Percentiles rank a stretch among this genome's conserved stretches.
These are phyloP conservation scores for Nasonia longicornis DNA, from an alignment of 1,140 invertebrate genomes.

Conservation along the genomic window DNA sequence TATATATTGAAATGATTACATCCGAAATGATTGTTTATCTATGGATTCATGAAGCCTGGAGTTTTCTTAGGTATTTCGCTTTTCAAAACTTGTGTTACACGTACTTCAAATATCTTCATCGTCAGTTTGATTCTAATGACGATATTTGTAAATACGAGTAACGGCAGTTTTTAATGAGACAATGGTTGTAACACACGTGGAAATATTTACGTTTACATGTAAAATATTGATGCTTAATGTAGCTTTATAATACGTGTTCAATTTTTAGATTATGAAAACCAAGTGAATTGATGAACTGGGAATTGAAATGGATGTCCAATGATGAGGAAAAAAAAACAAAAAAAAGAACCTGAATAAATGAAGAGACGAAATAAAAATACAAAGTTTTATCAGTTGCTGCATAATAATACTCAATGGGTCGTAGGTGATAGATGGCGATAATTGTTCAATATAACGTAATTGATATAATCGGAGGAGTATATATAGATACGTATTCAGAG, in stretches of 20 bases:
- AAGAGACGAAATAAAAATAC: background rate
- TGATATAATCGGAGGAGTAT: constrained; percentile 36
- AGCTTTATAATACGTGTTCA: constrained; percentile 10
- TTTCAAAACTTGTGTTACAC: constrained; percentile 35
- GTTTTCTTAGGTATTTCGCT: background rate
- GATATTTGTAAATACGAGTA: background rate
- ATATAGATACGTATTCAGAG: constrained; percentile 38
- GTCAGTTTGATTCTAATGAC: background rate
- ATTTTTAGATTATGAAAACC: background rate
- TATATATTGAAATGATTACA: constrained; percentile 45
- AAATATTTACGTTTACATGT: constrained; percentile 34
- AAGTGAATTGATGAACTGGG: background rate
- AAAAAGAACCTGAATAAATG: background rate
- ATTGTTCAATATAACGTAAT: constrained; percentile 12
- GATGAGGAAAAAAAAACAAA: background rate
- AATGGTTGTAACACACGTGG: constrained; percentile 10
- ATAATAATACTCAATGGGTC: constrained; percentile 2
- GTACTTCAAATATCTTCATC: constrained; percentile 22
- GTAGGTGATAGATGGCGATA: constrained; percentile 13
- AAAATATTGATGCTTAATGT: constrained; percentile 33
- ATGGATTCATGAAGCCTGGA: constrained; percentile 18
- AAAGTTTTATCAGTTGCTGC: constrained; percentile 17
- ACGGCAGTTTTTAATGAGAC: constrained; percentile 7
- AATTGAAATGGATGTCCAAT: too few species aligned
- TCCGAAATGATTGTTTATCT: constrained; percentile 35